Percentiles rank a stretch among this genome's conserved stretches.
These are phyloP conservation scores for Montifringilla adamsi DNA, from an alignment of 2,113 vertebrate genomes.

Conservation along the genomic window DNA sequence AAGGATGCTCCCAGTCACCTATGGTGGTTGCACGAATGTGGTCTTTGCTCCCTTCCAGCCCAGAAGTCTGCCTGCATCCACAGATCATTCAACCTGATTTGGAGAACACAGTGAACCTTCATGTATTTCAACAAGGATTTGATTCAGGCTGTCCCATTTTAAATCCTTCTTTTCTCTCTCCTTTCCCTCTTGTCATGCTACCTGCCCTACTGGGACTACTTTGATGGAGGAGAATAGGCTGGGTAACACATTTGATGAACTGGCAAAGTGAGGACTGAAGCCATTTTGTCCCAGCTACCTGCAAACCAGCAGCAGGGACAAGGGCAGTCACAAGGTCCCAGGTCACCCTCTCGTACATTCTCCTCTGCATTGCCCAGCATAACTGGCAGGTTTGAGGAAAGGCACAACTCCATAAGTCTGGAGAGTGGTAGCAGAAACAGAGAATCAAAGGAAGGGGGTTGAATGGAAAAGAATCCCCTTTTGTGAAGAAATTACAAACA, in stretches of 20 bases:
- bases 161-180: neutral
- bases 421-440: neutral
- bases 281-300: neutral
- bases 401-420: neutral
- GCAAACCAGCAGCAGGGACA: neutral
- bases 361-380: neutral
- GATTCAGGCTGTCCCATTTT: neutral
- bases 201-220: neutral
- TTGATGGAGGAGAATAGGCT: neutral
- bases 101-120: neutral
- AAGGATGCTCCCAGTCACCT: neutral
- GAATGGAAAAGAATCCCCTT: neutral
- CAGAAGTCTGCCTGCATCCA: neutral
- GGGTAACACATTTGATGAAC: neutral
- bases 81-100: neutral
- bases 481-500: conserved; percentile 56
- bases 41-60: neutral
- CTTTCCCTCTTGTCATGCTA: neutral
- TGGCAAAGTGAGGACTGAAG: neutral
- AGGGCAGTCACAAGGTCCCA: neutral
- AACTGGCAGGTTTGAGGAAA: neutral
- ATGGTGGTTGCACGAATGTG: neutral
- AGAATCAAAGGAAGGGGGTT: neutral
- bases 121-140: neutral
- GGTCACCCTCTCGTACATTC: neutral